These are phyloP conservation scores for Gorsachius goisagi DNA, from an alignment of 2,113 vertebrate species.

Conservation along the genomic window DNA sequence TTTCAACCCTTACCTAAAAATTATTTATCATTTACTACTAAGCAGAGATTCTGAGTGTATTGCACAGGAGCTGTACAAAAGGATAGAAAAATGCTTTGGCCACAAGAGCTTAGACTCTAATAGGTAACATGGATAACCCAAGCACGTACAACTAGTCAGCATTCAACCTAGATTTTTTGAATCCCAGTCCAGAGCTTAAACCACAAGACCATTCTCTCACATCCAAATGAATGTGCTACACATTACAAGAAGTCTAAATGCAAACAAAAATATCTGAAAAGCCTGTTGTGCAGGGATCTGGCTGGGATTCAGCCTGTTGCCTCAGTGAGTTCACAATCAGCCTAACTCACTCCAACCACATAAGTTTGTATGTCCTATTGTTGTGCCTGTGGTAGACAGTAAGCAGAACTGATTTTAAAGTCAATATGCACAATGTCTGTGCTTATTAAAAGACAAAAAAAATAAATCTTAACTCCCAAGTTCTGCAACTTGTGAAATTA, in stretches of 20 bases:
- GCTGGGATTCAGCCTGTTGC: neutral
- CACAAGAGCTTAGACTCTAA: neutral
- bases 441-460: neutral
- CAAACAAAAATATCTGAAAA: constrained; percentile 41
- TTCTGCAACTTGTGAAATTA: neutral
- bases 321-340: neutral
- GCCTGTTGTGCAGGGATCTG: neutral
- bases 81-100: neutral
- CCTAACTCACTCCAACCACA: neutral
- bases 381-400: neutral
- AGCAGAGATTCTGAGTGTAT: neutral
- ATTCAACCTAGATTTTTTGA: neutral
- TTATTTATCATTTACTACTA: neutral
- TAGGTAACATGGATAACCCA: neutral
- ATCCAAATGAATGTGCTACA: neutral
- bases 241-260: neutral
- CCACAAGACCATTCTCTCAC: neutral
- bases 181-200: neutral
- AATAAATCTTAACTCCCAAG: neutral
- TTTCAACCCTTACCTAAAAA: neutral
- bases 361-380: neutral
- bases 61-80: neutral
- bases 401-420: neutral
- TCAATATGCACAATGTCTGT: neutral
- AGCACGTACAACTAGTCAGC: neutral